A percentile compares a stretch with the other conserved stretches of the same genome.
Evolutionary conservation across 2,888 invertebrate species (phyloP).

Genomic region (Cryptophagus acutangulus): DNA sequence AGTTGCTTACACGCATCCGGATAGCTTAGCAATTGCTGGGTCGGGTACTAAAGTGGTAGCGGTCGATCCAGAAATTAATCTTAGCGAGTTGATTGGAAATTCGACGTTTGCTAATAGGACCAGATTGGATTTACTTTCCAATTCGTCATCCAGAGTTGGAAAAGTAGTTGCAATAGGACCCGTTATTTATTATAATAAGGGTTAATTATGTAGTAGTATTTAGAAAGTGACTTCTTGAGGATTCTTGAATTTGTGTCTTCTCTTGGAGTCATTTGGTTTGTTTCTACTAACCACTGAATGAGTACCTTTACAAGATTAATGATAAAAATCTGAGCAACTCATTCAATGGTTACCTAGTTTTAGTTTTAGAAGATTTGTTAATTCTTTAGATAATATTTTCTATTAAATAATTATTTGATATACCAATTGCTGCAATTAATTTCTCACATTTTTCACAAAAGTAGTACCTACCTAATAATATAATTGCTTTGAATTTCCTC

Average conservation of each 20-base stretch:
- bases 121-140: constrained; percentile 34
- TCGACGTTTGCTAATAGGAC: constrained; percentile 24
- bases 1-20: constrained; percentile 68
- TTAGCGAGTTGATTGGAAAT: constrained; percentile 52
- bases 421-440: too few relatives aligned
- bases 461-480: too few relatives aligned
- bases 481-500: too few relatives aligned
- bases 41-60: constrained; percentile 68
- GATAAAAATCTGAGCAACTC: too few relatives aligned
- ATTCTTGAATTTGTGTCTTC: constrained; percentile 12
- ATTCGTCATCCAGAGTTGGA: constrained; percentile 55
- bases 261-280: background rate
- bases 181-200: constrained; percentile 59
- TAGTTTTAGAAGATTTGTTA: too few relatives aligned
- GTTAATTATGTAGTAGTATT: constrained; percentile 20
- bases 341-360: background rate
- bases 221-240: constrained; percentile 21
- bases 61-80: constrained; percentile 57
- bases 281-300: too few relatives aligned
- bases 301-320: too few relatives aligned
- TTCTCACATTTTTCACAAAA: too few relatives aligned
- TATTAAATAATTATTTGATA: too few relatives aligned
- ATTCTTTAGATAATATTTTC: too few relatives aligned
- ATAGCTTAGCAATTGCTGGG: constrained; percentile 71
- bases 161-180: constrained; percentile 70